Percentiles rank a stretch among this genome's conserved stretches.
Evolutionary conservation across 64 coral and sea anemone genomes (phyloP).

Genomic region (Actinia tenebrosa): DNA sequence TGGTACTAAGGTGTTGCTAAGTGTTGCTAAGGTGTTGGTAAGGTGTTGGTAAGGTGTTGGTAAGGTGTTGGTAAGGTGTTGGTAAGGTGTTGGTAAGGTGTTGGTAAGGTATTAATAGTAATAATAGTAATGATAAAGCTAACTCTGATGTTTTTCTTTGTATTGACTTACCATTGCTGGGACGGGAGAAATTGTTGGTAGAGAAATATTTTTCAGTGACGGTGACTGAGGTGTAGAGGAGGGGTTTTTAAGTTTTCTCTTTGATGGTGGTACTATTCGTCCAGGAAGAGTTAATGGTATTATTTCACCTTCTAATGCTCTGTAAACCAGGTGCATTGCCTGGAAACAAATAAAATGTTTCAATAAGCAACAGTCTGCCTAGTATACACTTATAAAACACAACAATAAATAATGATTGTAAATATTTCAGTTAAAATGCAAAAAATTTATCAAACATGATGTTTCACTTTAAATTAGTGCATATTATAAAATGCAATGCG

Average conservation of each 20-base stretch:
- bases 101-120: no score
- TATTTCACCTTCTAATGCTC: conserved; percentile 87
- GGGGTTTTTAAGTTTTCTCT: conserved; percentile 66
- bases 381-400: not conserved
- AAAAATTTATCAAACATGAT: no score
- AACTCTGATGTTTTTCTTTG: no score
- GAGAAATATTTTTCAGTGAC: conserved; percentile 33
- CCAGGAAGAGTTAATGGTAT: conserved; percentile 68
- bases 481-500: no score
- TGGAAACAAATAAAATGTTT: conserved; percentile 20
- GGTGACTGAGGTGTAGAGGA: conserved; percentile 83
- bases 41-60: no score
- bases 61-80: no score
- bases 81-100: no score
- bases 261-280: conserved; percentile 79
- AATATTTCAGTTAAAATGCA: no score
- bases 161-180: not conserved
- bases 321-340: conserved; percentile 97
- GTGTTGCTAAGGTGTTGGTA: no score
- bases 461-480: no score
- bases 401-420: not conserved
- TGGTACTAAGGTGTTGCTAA: no score
- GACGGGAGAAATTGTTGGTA: conserved; percentile 6
- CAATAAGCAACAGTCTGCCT: not conserved
- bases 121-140: no score